Percentiles rank a stretch among this genome's conserved stretches.
Evolutionary conservation across 2,888 invertebrate species (phyloP).

Genomic region (Tridacna crocea): DNA sequence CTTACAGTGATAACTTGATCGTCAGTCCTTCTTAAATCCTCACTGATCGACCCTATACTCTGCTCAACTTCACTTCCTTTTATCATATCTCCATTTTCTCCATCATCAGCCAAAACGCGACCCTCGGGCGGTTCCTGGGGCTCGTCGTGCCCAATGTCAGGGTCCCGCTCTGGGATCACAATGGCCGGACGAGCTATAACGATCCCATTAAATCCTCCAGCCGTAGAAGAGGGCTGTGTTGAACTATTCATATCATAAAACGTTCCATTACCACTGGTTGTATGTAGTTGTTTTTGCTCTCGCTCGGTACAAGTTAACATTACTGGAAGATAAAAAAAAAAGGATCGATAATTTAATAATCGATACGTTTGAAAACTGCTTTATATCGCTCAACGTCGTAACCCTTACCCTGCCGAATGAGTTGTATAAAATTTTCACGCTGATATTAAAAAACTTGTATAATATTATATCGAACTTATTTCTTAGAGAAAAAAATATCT

Average conservation of each 20-base stretch:
- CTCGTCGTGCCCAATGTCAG: background rate
- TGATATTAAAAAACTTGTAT: background rate
- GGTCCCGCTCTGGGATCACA: slow-evolving; percentile 7
- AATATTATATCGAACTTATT: too few species aligned
- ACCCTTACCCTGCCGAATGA: background rate
- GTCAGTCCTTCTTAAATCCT: slow-evolving; percentile 5
- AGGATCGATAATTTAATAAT: slow-evolving; percentile 27
- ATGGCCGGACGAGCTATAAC: slow-evolving; percentile 17
- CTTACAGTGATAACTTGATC: background rate
- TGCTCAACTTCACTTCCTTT: background rate
- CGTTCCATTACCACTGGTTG: background rate
- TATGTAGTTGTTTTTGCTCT: background rate
- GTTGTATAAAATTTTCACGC: background rate
- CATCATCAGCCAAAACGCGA: background rate
- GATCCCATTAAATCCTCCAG: slow-evolving; percentile 1
- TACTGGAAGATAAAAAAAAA: slow-evolving; percentile 18
- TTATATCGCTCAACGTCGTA: background rate
- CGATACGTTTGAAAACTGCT: slow-evolving; percentile 25
- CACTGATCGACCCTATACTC: background rate
- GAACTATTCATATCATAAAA: slow-evolving; percentile 3
- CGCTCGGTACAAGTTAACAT: background rate
- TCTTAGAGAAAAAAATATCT: too few species aligned
- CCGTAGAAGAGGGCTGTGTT: background rate
- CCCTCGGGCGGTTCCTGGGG: background rate
- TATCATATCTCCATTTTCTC: background rate